phyloP scores from a whole-genome alignment of 2,113 vertebrate species.

The Cebidichthys violaceus region DNA sequence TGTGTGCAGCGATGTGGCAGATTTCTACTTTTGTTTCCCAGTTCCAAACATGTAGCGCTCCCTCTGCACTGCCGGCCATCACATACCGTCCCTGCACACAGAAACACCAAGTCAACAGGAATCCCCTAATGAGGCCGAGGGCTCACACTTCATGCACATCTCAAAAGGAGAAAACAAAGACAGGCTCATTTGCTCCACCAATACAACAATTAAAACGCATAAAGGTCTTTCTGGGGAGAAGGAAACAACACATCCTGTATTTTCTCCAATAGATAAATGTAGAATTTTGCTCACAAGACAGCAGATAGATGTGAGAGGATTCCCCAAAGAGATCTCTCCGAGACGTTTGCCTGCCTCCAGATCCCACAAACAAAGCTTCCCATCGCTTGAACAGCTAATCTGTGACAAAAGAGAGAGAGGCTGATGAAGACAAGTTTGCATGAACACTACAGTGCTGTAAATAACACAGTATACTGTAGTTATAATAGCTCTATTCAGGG shows the following conservation, averaged over 20 bases:
- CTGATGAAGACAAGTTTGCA: background rate
- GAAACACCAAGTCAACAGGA: background rate
- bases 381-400: conserved; percentile 87
- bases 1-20: conserved; percentile 86
- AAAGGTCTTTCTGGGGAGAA: background rate
- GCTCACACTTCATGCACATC: no score
- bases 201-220: background rate
- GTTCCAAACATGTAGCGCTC: conserved; percentile 88
- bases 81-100: conserved; percentile 82
- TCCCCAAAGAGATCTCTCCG: conserved; percentile 81
- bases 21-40: conserved; percentile 82
- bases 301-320: conserved; percentile 82
- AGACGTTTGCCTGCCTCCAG: conserved; percentile 68
- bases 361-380: conserved; percentile 86
- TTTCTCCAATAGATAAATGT: background rate
- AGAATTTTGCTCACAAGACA: conserved; percentile 80
- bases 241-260: background rate
- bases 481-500: background rate
- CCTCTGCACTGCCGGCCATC: conserved; percentile 83
- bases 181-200: background rate
- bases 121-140: background rate
- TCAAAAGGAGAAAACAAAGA: background rate
- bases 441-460: background rate
- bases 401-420: conserved; percentile 45
- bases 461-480: background rate